Conservation (phyloP, 2,888 invertebrate species). For the Brenthis hecate region DNA sequence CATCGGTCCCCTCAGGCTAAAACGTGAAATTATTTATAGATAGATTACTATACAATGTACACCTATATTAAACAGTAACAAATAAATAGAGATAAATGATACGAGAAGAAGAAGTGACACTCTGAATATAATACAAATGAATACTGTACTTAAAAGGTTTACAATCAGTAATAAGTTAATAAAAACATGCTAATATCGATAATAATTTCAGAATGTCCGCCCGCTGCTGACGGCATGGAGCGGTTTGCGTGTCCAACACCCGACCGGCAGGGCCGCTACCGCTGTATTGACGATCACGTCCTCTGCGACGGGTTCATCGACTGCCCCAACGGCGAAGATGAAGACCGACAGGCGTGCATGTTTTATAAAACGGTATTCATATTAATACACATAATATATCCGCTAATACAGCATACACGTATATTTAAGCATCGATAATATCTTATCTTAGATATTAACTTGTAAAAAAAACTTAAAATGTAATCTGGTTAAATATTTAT, state of each 20-base stretch:
- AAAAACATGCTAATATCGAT: neutral
- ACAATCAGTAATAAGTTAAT: neutral
- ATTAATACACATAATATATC: neutral
- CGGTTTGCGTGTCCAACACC: constrained; percentile 96
- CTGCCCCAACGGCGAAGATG: constrained; percentile 96
- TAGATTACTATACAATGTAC: too few species aligned
- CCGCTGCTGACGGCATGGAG: constrained; percentile 96
- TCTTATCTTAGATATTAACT: too few species aligned
- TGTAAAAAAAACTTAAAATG: too few species aligned
- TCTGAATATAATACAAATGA: neutral
- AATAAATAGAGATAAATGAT: neutral
- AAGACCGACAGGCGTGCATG: constrained; percentile 96
- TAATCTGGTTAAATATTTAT: too few species aligned
- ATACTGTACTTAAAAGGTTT: neutral
- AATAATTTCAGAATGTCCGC: constrained; percentile 90
- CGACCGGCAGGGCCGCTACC: constrained; percentile 94
- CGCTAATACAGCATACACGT: neutral
- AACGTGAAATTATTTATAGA: too few species aligned
- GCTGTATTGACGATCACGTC: constrained; percentile 97
- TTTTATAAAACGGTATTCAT: constrained; percentile 96
- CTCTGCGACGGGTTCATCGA: constrained; percentile 97
- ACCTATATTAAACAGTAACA: too few species aligned
- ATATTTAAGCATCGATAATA: too few species aligned
- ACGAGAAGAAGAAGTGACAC: neutral
- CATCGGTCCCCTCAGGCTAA: too few species aligned